Evolutionary conservation across 1,140 invertebrate genomes (phyloP), one percentile per base, ranked within the genome.

Genomic region (Ips nitidus): DNA sequence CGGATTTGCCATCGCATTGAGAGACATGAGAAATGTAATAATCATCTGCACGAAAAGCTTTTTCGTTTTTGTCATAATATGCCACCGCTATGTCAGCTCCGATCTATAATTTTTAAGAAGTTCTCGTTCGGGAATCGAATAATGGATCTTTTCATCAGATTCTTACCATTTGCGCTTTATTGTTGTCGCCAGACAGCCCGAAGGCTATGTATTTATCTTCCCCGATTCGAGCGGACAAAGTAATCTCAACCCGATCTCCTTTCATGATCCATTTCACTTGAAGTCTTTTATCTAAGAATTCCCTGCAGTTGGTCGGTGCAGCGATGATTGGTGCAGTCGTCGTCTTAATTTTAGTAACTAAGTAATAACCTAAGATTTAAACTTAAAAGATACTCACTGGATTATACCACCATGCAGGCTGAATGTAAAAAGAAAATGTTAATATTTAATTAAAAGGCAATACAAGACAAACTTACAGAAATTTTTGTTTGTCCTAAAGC

Each of bases 151-250:
- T 5, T 45, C 52, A 40, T 52, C 8, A 38, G n/a, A 1, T 22
- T 22, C 22, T 75, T 75, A 81, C 78, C 90, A 91, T 91, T 78
- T 88, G 83, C 0, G 89, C 76, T 7, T 84, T 84, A 2, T 88
- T 90, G 69, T 91, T 86, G 41, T 85, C 85, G 0, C 92, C 93
- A 2, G 91, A 94, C 1, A 94, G 81, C 0, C 94, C 94, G 70
- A 97, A 94, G 1, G 93, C 89, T 80, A 96, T 91, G 76, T 95
- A 97, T 78, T 96, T 91, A 75, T 94, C 89, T 69, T 93, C 90
- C 6, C 85, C 82, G 41, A 95, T 92, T 41, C 87, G 84, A 0
- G 88, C 92, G 1, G 91, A 88, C 6, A 95, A 79, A 6, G 88
- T 88, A 52, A 95, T 89, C 74, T 91, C 86, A 1, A 94, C 83